phyloP scores from a whole-genome alignment of 2,797 vertebrate genomes.

The Kryptolebias ocellatus region DNA sequence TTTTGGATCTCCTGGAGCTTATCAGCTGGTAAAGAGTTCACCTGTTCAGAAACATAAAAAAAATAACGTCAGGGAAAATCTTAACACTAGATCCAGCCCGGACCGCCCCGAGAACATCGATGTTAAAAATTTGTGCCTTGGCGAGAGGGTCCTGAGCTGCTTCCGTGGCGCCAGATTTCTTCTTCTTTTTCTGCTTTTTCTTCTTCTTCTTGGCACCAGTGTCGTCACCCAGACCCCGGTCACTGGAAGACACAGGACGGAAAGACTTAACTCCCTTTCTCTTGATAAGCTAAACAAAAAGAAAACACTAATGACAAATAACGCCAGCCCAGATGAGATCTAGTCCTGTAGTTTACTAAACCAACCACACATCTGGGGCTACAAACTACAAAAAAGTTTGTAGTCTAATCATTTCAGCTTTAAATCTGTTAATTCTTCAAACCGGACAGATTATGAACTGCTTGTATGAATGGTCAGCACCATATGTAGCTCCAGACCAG shows the following conservation, averaged over 20 bases:
- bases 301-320: not conserved
- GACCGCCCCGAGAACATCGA: no score
- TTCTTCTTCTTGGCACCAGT: constrained; percentile 98
- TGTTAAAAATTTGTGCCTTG: constrained; percentile 79
- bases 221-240: constrained; percentile 89
- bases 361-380: not conserved
- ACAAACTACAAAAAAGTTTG: no score
- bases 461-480: not conserved
- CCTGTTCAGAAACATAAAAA: constrained; percentile 69
- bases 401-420: no score
- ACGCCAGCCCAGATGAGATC: not conserved
- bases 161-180: constrained; percentile 89
- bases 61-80: not conserved
- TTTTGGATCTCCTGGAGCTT: constrained; percentile 89
- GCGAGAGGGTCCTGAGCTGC: constrained; percentile 86
- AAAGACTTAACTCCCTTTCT: constrained; percentile 21
- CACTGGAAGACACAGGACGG: constrained; percentile 70
- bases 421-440: not conserved
- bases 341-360: not conserved
- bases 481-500: not conserved
- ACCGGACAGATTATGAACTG: not conserved
- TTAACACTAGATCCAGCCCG: no score
- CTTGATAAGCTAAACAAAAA: constrained; percentile 7
- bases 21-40: constrained; percentile 77
- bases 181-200: constrained; percentile 97